Percentiles rank a stretch among this genome's conserved stretches.
phyloP scores from a whole-genome alignment of 23 tunicate species.

The Corella eumyota region DNA sequence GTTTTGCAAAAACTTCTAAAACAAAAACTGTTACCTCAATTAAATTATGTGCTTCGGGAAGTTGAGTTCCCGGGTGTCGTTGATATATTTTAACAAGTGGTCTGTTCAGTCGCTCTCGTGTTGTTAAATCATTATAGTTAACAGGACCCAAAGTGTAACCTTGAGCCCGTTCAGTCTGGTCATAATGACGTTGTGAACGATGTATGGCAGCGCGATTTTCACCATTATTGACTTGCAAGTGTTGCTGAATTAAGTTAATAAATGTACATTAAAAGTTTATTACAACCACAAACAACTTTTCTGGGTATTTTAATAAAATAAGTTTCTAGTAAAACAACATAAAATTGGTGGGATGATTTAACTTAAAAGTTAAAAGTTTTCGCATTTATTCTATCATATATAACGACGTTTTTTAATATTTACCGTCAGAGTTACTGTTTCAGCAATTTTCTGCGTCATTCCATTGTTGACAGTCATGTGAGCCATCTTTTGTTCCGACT shows the following conservation, averaged over 20 bases:
- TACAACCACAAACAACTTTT: too few species aligned
- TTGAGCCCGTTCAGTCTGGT: constrained; percentile 75
- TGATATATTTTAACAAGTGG: constrained; percentile 83
- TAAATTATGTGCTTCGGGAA: constrained; percentile 80
- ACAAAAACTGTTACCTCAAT: too few species aligned
- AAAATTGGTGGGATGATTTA: too few species aligned
- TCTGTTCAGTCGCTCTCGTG: constrained; percentile 61
- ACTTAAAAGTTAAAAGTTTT: too few species aligned
- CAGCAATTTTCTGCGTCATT: constrained; percentile 89
- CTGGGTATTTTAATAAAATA: too few species aligned
- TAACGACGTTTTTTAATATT: constrained; percentile 1
- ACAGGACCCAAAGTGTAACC: constrained; percentile 87
- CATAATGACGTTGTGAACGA: constrained; percentile 71
- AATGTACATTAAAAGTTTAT: not conserved
- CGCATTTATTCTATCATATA: too few species aligned
- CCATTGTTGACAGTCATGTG: constrained; percentile 87
- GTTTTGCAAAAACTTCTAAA: too few species aligned
- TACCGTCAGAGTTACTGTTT: constrained; percentile 60
- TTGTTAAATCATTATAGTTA: constrained; percentile 51
- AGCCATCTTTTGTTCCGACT: constrained; percentile 58
- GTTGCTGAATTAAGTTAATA: constrained; percentile 75
- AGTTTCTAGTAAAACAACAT: too few species aligned
- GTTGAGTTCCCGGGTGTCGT: constrained; percentile 84
- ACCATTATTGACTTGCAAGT: constrained; percentile 66
- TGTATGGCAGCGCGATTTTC: constrained; percentile 86